Percentiles rank a stretch among this genome's conserved stretches.
These are phyloP conservation scores for Pyrocephalus nanus DNA, from an alignment of 2,797 vertebrate species.

Conservation along the genomic window DNA sequence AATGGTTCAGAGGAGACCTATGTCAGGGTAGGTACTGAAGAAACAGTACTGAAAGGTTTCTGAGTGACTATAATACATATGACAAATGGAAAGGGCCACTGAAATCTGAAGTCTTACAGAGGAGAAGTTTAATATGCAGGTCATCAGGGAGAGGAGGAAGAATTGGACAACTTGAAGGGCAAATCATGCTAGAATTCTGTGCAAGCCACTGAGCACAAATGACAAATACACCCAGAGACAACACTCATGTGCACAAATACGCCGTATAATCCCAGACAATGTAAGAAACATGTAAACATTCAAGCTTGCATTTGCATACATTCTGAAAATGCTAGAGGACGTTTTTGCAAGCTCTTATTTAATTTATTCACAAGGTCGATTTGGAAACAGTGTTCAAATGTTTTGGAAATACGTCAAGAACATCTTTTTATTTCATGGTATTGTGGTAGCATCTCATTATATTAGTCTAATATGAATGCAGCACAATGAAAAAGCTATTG, in stretches of 20 bases:
- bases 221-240: constrained; percentile 67
- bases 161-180: constrained; percentile 71
- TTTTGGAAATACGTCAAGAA: constrained; percentile 66
- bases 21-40: background rate
- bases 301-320: constrained; percentile 63
- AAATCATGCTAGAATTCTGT: constrained; percentile 60
- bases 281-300: constrained; percentile 73
- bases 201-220: constrained; percentile 60
- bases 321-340: constrained; percentile 65
- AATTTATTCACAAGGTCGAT: constrained; percentile 70
- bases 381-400: constrained; percentile 67
- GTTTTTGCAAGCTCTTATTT: constrained; percentile 66
- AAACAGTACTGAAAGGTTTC: constrained; percentile 45
- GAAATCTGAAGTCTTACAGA: constrained; percentile 57
- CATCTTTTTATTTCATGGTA: constrained; percentile 60
- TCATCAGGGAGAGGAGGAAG: constrained; percentile 47
- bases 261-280: constrained; percentile 60
- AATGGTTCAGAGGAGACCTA: background rate
- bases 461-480: constrained; percentile 55
- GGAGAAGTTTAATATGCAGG: constrained; percentile 72
- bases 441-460: constrained; percentile 61
- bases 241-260: constrained; percentile 47
- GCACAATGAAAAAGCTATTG: constrained; percentile 62
- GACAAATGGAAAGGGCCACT: constrained; percentile 62
- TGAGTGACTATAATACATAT: constrained; percentile 57